A percentile compares a stretch with the other conserved stretches of the same genome.
phyloP scores from a whole-genome alignment of 2,797 vertebrate genomes.

The Nannoperca obscura region DNA sequence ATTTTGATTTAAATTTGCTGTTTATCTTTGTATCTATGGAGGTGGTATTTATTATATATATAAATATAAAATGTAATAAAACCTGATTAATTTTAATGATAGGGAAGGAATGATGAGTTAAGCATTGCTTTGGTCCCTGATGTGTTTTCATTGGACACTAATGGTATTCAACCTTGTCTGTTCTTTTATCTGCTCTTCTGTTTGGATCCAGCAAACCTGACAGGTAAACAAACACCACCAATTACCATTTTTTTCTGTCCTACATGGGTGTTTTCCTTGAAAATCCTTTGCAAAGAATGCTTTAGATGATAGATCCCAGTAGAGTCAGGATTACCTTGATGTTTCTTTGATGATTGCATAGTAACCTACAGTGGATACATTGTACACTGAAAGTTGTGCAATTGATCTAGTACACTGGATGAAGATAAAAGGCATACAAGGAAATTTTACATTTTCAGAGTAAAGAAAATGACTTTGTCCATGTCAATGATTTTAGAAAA shows the following conservation, averaged over 20 bases:
- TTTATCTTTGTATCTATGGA: conserved; percentile 26
- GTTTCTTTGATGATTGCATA: conserved; percentile 47
- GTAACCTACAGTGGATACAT: conserved; percentile 24
- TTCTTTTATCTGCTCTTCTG: conserved; percentile 83
- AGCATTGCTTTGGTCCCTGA: conserved; percentile 45
- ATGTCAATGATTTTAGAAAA: neutral
- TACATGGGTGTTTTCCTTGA: conserved; percentile 42
- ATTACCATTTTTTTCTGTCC: conserved; percentile 57
- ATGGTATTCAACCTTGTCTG: conserved; percentile 77
- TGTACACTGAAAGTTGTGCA: neutral
- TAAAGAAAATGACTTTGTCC: conserved; percentile 8
- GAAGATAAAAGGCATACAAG: conserved; percentile 12
- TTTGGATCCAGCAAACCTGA: conserved; percentile 95
- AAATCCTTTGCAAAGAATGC: conserved; percentile 39
- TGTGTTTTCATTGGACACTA: conserved; percentile 65
- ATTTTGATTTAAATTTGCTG: conserved; percentile 10
- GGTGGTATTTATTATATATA: conserved; percentile 31
- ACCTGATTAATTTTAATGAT: conserved; percentile 31
- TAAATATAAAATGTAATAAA: conserved; percentile 2
- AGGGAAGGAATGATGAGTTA: conserved; percentile 39
- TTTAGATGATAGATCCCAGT: conserved; percentile 44
- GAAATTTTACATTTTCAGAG: conserved; percentile 5
- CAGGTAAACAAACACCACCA: conserved; percentile 89
- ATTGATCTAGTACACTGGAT: conserved; percentile 1
- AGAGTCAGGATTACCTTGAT: conserved; percentile 30